Evolutionary conservation across 2,888 invertebrate species (phyloP).

Genomic region (Rugalucina vietnamica): DNA sequence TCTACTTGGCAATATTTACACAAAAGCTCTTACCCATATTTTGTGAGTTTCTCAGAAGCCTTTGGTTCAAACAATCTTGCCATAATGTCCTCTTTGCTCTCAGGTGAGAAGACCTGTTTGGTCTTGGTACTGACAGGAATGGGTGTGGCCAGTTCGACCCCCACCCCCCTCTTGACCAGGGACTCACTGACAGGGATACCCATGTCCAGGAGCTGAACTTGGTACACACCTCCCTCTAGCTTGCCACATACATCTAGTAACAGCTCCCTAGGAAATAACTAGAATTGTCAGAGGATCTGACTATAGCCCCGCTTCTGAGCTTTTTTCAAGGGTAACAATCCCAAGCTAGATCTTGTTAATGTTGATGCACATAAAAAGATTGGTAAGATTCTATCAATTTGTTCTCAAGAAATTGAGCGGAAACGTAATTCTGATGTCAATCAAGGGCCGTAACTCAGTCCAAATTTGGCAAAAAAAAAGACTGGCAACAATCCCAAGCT

Average conservation of each 20-base stretch:
- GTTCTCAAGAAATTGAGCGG: too few relatives aligned
- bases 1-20: too few relatives aligned
- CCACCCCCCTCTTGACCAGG: conserved; percentile 64
- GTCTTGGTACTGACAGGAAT: conserved; percentile 60
- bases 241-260: conserved; percentile 67
- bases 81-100: conserved; percentile 33
- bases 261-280: neutral
- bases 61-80: conserved; percentile 50
- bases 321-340: too few relatives aligned
- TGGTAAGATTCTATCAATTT: too few relatives aligned
- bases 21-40: conserved; percentile 62
- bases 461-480: too few relatives aligned
- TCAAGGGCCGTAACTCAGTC: too few relatives aligned
- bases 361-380: too few relatives aligned
- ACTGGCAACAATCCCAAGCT: too few relatives aligned
- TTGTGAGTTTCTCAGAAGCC: conserved; percentile 26
- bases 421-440: too few relatives aligned
- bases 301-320: too few relatives aligned
- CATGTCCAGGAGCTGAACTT: conserved; percentile 73
- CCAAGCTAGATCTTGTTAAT: too few relatives aligned
- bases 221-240: conserved; percentile 55
- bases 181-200: conserved; percentile 72
- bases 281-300: too few relatives aligned
- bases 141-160: conserved; percentile 62
- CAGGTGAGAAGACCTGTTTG: conserved; percentile 67